These are phyloP conservation scores for Pseudobourletiella spinata DNA, from an alignment of 1,140 invertebrate genomes.

Conservation along the genomic window DNA sequence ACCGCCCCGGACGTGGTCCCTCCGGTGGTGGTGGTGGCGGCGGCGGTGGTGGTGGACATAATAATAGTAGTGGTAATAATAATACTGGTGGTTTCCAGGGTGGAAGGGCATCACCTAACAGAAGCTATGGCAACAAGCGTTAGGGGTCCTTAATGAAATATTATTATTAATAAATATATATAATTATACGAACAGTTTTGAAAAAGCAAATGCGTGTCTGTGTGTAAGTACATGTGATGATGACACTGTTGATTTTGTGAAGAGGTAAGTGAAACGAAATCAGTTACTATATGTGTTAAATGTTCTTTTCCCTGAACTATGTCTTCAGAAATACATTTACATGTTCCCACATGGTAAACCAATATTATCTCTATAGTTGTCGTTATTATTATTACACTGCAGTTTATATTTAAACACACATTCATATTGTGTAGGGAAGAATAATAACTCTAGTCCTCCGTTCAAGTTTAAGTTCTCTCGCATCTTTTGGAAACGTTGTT, in stretches of 20 bases:
- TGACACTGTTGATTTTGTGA: not conserved
- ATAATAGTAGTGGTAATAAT: conserved; percentile 1
- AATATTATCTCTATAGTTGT: not conserved
- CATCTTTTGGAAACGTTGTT: too few species aligned
- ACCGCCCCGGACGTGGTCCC: conserved; percentile 42
- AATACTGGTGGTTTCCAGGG: not conserved
- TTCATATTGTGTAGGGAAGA: not conserved
- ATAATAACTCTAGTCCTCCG: not conserved
- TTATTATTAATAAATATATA: too few species aligned
- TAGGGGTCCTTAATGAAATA: conserved; percentile 8
- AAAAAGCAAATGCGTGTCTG: not conserved
- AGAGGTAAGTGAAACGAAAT: not conserved
- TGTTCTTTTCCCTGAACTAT: not conserved
- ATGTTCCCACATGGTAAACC: not conserved
- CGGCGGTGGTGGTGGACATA: conserved; percentile 42
- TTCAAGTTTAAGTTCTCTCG: too few species aligned
- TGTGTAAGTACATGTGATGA: not conserved
- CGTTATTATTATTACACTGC: too few species aligned
- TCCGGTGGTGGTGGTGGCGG: conserved; percentile 42
- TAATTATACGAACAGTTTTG: too few species aligned
- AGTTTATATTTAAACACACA: not conserved
- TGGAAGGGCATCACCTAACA: conserved; percentile 10
- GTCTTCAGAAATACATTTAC: not conserved
- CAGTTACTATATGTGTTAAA: not conserved
- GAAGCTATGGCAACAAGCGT: conserved; percentile 9